These are phyloP conservation scores for Polypterus bichir DNA, from an alignment of 2,113 vertebrate genomes.

Conservation along the genomic window DNA sequence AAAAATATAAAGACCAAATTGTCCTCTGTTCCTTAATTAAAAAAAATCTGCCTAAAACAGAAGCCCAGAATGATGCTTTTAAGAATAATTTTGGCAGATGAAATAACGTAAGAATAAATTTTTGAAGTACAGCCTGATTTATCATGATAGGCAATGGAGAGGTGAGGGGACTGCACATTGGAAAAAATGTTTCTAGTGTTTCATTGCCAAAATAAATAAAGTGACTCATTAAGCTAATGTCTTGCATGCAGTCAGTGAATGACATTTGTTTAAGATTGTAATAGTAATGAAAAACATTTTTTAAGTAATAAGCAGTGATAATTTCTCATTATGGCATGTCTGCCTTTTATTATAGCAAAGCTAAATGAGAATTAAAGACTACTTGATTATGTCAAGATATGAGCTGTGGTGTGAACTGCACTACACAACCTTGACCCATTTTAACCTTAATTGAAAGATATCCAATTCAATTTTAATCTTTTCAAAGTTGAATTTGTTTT, in stretches of 20 bases:
- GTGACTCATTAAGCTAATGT: constrained; percentile 11
- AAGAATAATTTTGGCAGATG: not conserved
- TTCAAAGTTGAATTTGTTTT: no score
- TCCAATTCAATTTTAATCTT: no score
- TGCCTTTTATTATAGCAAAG: no score
- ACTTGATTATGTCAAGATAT: no score
- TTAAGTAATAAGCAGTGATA: no score
- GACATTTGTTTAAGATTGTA: no score
- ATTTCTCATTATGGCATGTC: no score
- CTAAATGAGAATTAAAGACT: no score
- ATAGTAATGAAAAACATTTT: no score
- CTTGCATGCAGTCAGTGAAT: not conserved
- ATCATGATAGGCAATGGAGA: not conserved
- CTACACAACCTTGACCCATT: no score
- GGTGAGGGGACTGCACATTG: constrained; percentile 4
- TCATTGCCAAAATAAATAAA: constrained; percentile 15
- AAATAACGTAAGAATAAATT: constrained; percentile 1
- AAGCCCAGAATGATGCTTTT: constrained; percentile 14
- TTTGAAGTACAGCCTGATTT: constrained; percentile 10
- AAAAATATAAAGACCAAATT: not conserved
- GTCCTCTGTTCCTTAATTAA: constrained; percentile 15
- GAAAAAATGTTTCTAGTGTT: constrained; percentile 7
- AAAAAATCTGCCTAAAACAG: constrained; percentile 28
- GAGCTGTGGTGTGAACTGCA: no score
- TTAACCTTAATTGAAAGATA: no score